A percentile compares a stretch with the other conserved stretches of the same genome.
phyloP scores from a whole-genome alignment of 2,888 invertebrate species.

The Pemphredon lugubris region DNA sequence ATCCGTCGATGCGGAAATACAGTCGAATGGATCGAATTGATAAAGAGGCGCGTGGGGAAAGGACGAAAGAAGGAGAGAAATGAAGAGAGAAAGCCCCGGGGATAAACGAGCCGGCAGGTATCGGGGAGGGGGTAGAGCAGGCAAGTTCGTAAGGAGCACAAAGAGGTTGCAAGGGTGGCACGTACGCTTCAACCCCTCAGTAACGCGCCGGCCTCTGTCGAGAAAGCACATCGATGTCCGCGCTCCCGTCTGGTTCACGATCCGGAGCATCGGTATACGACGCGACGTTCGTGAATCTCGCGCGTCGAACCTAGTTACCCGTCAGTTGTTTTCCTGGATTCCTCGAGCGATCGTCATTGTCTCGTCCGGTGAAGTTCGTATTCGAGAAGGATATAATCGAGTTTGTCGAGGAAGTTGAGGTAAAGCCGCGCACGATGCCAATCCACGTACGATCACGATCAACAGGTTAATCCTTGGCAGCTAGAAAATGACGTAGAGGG shows the following conservation, averaged over 20 bases:
- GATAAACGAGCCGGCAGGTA: not conserved
- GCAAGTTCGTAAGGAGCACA: slow-evolving; percentile 6
- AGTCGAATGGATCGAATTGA: slow-evolving; percentile 42
- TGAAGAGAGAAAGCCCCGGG: slow-evolving; percentile 41
- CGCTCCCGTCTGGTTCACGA: not conserved
- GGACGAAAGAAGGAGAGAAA: no score
- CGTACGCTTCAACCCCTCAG: slow-evolving; percentile 54
- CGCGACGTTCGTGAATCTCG: not conserved
- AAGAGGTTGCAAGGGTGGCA: slow-evolving; percentile 27
- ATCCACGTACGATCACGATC: slow-evolving; percentile 40
- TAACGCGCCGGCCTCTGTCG: slow-evolving; percentile 57
- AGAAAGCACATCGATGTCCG: slow-evolving; percentile 19
- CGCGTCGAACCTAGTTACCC: no score
- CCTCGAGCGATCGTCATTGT: not conserved
- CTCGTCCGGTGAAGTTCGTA: not conserved
- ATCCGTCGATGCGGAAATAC: no score
- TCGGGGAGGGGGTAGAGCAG: slow-evolving; percentile 18
- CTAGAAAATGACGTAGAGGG: slow-evolving; percentile 13
- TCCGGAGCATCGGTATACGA: no score
- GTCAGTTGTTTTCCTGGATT: no score
- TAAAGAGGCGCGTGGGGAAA: slow-evolving; percentile 54
- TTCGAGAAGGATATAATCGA: slow-evolving; percentile 17
- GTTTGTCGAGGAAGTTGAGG: slow-evolving; percentile 20
- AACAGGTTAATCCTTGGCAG: slow-evolving; percentile 58
- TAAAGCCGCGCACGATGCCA: slow-evolving; percentile 9